Base-by-base conservation (phyloP, 2,888 invertebrate genomes). In the Mellilla xanthometata region DNA sequence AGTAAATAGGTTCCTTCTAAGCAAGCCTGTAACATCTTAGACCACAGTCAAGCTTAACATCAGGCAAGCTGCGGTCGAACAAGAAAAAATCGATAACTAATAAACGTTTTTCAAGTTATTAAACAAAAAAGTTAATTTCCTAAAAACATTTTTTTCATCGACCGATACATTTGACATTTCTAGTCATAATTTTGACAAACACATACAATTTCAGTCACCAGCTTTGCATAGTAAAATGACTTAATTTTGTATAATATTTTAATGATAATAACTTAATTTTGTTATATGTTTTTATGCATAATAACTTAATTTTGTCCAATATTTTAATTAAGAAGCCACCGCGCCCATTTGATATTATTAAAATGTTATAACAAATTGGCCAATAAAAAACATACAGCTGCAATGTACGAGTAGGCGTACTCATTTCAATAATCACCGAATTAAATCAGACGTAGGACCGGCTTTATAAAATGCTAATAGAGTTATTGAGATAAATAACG, bases 211-310 rank as follows among this genome's bases (percentile, higher is more conserved):
- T 15, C 13, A 6, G 15, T 15, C 10, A 39, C 22, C 28, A 32
- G 27, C 27, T 41, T 29, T 24, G 29, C 38, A 41, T 42, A 47
- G 36, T 35, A 12, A 39, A 35, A 39, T 48, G 12, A 30, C 38
- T 38, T 42, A 38, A 48, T 48, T 38, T 28, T 38, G 22, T 48
- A 33, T 38, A 42, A 42, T 32, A 42, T 48, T 38, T 48, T 38
- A 48, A 48, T 48, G n/a, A n/a, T 48, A 41, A 48, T 27, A 3
- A 19, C 32, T 38, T 33, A 23, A 23, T 19, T 10, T n/a, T n/a
- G n/a, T n/a, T n/a, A n/a, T n/a, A n/a, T n/a, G n/a, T n/a, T n/a
- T n/a, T n/a, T n/a, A n/a, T n/a, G 36, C 31, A 12, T 35, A 35
- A 39, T 48, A 10, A 30, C 38, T 38, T 42, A 38, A 48, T 48